These are phyloP conservation scores for Montifringilla adamsi DNA, from an alignment of 2,113 vertebrate species.

Conservation along the genomic window DNA sequence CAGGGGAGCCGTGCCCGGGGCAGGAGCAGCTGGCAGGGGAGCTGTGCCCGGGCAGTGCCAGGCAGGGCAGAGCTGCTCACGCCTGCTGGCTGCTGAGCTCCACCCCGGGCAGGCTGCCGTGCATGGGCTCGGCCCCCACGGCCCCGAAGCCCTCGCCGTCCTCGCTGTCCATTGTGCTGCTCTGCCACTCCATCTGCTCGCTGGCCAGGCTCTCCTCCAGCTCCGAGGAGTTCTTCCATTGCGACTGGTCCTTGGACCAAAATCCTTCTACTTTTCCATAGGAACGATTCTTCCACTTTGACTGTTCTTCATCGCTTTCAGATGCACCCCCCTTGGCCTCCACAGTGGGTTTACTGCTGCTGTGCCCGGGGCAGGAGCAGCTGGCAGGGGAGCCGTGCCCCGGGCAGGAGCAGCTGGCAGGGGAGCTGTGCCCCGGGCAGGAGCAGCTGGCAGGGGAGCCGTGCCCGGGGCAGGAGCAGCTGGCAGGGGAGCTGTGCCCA, in stretches of 20 bases:
- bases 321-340: constrained; percentile 70
- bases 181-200: constrained; percentile 80
- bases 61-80: not conserved
- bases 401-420: no score
- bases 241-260: constrained; percentile 82
- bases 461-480: not conserved
- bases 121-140: constrained; percentile 78
- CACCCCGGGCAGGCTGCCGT: constrained; percentile 75
- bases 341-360: constrained; percentile 77
- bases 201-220: constrained; percentile 76
- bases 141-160: constrained; percentile 77
- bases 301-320: constrained; percentile 74
- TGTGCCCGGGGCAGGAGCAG: no score
- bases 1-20: no score
- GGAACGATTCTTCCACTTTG: constrained; percentile 80
- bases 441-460: no score
- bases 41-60: not conserved
- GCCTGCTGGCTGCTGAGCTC: constrained; percentile 84
- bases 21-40: not conserved
- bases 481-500: accelerated
- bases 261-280: constrained; percentile 82
- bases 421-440: no score
- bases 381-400: no score
- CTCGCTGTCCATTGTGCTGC: constrained; percentile 80
- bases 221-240: constrained; percentile 74